Base-by-base conservation (phyloP, 2,797 vertebrate species). In the Pangasius macronema region DNA sequence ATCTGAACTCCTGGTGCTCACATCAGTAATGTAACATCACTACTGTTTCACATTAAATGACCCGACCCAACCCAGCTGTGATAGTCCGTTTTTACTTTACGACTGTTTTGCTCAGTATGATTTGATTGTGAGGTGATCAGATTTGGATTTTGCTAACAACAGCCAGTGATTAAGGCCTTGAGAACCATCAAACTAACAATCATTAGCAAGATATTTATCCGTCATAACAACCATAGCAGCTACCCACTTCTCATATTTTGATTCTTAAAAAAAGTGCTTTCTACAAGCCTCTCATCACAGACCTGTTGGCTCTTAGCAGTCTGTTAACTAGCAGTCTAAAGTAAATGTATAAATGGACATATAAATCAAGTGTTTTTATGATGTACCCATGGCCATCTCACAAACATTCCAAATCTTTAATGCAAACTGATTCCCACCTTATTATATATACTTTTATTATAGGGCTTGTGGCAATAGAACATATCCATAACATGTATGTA, bases 191-290 rank as follows among this genome's bases (percentile, higher is more conserved):
- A 57, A 72, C 22, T 85, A 73, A 70, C 75, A 73, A 89, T 81
- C 76, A 87, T 89, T 86, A 65, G 85, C 88, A 39, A 81, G 87
- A 80, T 42, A 84, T 39, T 75, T 27, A 65, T 82, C n/a, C 11
- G 39, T 79, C 59, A 36, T 75, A 65, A 72, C 18, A 24, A 53
- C 33, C 14, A 18, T 2, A 73, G 24, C 72, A 33, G 36, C 53
- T 42, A 55, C 33, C 83, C 67, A 61, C 84, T 65, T 85, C 72
- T 79, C 68, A 70, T 84, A 82, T 79, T 82, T 22, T 24, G 18
- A 59, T 65, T 0, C 33, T 36, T 33, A 16, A 65, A 30, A 30
- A 13, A 65, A 68, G 13, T 65, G 61, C 11, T 65, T 65, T 65
- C 68, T 72, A 10, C 33, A 68, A 11, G 61, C 75, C 16, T 73